Evolutionary conservation across 2,113 vertebrate genomes (phyloP).

Genomic region (Hippopotamus amphibius): DNA sequence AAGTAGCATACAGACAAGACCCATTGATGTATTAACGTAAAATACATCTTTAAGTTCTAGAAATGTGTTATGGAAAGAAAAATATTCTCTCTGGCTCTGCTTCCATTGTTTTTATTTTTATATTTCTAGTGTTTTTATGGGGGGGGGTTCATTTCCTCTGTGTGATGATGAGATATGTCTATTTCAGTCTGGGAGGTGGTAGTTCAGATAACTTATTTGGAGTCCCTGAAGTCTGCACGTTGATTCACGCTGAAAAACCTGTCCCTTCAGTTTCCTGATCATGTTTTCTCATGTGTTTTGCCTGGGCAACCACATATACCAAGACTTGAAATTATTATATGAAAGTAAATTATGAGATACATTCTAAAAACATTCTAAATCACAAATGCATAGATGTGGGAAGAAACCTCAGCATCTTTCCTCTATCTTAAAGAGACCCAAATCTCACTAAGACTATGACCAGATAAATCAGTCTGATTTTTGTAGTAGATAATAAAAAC

Average conservation of each 20-base stretch:
- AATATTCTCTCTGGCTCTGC: not conserved
- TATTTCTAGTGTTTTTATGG: not conserved
- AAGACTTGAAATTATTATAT: not conserved
- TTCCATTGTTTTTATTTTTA: not conserved
- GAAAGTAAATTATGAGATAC: not conserved
- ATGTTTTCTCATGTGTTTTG: slow-evolving; percentile 52
- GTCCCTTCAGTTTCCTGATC: slow-evolving; percentile 48
- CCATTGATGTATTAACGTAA: not conserved
- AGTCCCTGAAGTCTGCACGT: slow-evolving; percentile 55
- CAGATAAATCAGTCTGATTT: not conserved
- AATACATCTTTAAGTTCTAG: not conserved
- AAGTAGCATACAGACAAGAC: not conserved
- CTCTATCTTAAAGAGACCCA: not conserved
- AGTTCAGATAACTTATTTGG: slow-evolving; percentile 33
- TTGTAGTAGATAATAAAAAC: not conserved
- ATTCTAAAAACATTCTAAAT: slow-evolving; percentile 22
- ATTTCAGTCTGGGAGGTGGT: not conserved
- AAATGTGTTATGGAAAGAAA: not conserved
- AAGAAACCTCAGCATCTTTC: not conserved
- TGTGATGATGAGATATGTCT: slow-evolving; percentile 36
- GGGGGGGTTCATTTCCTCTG: not conserved
- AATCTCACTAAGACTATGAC: not conserved
- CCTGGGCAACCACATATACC: not conserved
- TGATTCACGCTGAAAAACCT: slow-evolving; percentile 56
- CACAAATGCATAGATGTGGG: not conserved